Evolutionary conservation across 2,888 invertebrate genomes (phyloP).

Genomic region (Sthenelais limicola): DNA sequence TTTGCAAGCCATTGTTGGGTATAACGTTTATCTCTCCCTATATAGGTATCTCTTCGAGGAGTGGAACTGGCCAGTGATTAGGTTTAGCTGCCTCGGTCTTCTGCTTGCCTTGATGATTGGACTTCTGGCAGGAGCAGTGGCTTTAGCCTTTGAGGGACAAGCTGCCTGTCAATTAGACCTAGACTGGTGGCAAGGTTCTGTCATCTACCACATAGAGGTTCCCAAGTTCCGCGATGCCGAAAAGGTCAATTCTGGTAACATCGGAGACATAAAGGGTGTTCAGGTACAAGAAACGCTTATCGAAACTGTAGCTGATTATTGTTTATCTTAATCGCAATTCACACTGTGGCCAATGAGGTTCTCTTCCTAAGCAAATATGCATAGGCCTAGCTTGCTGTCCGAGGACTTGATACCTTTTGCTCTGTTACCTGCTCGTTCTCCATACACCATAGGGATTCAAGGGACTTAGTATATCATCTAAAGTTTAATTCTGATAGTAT

Average conservation of each 20-base stretch:
- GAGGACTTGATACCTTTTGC: too few relatives aligned
- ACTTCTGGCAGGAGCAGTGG: slow-evolving; percentile 42
- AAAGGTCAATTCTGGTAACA: slow-evolving; percentile 15
- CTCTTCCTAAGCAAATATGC: too few relatives aligned
- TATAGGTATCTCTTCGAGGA: slow-evolving; percentile 45
- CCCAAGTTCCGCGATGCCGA: slow-evolving; percentile 39
- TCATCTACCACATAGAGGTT: slow-evolving; percentile 42
- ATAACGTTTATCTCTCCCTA: not conserved
- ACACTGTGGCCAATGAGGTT: too few relatives aligned
- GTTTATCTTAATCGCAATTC: too few relatives aligned
- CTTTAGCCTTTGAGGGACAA: slow-evolving; percentile 14
- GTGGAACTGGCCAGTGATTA: slow-evolving; percentile 47
- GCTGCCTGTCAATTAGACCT: slow-evolving; percentile 34
- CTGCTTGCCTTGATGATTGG: slow-evolving; percentile 39
- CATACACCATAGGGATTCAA: too few relatives aligned
- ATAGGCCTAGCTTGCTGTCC: too few relatives aligned
- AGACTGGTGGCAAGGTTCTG: slow-evolving; percentile 46
- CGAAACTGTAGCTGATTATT: slow-evolving; percentile 7
- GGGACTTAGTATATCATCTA: too few relatives aligned
- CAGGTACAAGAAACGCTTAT: too few relatives aligned
- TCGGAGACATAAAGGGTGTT: slow-evolving; percentile 43
- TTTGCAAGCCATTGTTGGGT: not conserved
- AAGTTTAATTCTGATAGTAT: too few relatives aligned
- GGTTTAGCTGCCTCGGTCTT: slow-evolving; percentile 38
- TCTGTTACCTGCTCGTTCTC: too few relatives aligned